Conservation (phyloP, 2,797 vertebrate species). For the Microctenopoma steveboyesi region DNA sequence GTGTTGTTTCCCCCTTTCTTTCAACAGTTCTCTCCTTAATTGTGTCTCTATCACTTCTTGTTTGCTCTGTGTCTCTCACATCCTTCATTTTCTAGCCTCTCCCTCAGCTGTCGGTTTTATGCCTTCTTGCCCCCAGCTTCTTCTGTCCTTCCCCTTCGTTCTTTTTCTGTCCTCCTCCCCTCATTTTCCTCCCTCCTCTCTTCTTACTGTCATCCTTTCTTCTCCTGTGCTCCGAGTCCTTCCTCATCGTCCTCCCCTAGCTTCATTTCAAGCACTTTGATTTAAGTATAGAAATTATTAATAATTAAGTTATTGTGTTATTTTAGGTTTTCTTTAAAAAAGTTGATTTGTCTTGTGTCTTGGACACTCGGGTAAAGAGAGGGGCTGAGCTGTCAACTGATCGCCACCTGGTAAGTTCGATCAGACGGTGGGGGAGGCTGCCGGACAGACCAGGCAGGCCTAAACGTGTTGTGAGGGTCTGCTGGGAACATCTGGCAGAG, state of each 20-base stretch:
- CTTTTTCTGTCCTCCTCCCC: neutral
- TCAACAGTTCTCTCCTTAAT: conserved; percentile 27
- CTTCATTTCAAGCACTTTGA: neutral
- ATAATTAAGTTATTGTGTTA: too few species aligned
- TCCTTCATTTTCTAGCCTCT: neutral
- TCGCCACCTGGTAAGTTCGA: too few species aligned
- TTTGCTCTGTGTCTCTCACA: neutral
- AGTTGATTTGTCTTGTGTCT: too few species aligned
- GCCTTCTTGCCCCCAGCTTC: neutral
- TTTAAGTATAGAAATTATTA: neutral
- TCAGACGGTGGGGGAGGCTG: too few species aligned
- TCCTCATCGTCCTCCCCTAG: neutral
- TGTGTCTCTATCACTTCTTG: conserved; percentile 10
- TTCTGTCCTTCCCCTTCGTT: neutral
- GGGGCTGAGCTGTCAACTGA: too few species aligned
- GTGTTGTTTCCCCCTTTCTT: neutral
- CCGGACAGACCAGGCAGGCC: too few species aligned
- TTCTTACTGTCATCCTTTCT: neutral
- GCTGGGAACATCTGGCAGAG: too few species aligned
- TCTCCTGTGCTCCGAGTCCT: neutral
- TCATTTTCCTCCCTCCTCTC: neutral
- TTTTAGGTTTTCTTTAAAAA: too few species aligned
- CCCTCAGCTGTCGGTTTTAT: neutral
- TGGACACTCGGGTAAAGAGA: too few species aligned
- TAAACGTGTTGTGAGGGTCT: too few species aligned